These are phyloP conservation scores for Caenorhabditis afra DNA, from an alignment of 2,888 invertebrate species.

Conservation along the genomic window DNA sequence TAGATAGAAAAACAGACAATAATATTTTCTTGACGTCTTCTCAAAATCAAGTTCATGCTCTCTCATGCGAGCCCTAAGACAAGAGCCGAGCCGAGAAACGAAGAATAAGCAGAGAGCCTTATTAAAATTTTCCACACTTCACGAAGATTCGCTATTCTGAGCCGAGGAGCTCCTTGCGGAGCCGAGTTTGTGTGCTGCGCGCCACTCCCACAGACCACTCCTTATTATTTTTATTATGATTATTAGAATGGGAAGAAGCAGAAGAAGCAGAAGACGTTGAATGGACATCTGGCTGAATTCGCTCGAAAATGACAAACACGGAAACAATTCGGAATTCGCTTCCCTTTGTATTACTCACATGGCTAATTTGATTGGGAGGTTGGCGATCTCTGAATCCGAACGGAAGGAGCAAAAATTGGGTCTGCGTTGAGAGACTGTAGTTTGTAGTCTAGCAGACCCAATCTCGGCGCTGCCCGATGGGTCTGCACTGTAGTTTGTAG, in stretches of 20 bases:
- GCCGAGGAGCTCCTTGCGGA: neutral
- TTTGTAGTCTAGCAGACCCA: conserved; percentile 18
- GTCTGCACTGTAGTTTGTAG: conserved; percentile 12
- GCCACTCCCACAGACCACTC: neutral
- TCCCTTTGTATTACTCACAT: neutral
- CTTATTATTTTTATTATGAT: conserved; percentile 5
- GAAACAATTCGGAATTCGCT: conserved; percentile 4
- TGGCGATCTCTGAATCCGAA: too few relatives aligned
- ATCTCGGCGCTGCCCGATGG: too few relatives aligned
- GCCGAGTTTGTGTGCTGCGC: neutral
- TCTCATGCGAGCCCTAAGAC: neutral
- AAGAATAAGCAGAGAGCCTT: neutral
- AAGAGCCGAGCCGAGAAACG: neutral
- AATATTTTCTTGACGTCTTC: neutral
- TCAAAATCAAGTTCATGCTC: conserved; percentile 1
- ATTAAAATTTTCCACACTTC: conserved; percentile 16
- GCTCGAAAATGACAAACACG: conserved; percentile 3
- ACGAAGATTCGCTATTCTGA: conserved; percentile 2
- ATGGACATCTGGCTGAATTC: neutral
- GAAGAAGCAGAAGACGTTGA: neutral
- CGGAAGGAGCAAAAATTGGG: neutral
- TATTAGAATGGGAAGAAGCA: neutral
- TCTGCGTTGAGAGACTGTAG: neutral
- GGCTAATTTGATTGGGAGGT: neutral
- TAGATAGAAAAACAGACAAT: too few relatives aligned